phyloP scores from a whole-genome alignment of 2,888 invertebrate species.

The Enoplolaimus lenunculus region DNA sequence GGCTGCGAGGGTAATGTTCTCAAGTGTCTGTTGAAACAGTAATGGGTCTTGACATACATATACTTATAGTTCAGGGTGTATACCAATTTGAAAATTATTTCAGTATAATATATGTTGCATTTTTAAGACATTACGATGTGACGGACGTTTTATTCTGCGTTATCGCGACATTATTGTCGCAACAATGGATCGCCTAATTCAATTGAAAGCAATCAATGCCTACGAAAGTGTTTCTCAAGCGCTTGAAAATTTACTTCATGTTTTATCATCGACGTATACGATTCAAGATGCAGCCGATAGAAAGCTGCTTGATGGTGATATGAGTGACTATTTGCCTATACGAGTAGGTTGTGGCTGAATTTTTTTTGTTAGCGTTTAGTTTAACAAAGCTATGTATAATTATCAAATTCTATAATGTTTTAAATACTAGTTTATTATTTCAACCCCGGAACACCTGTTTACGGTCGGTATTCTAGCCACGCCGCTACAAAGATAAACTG shows the following conservation, averaged over 20 bases:
- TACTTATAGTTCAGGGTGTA: too few relatives aligned
- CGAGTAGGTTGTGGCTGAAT: conserved; percentile 46
- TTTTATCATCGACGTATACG: conserved; percentile 52
- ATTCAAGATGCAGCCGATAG: conserved; percentile 53
- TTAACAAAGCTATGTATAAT: too few relatives aligned
- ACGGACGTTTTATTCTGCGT: conserved; percentile 52
- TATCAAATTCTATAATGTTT: too few relatives aligned
- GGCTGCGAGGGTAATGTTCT: too few relatives aligned
- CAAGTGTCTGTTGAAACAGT: too few relatives aligned
- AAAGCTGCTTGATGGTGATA: conserved; percentile 52
- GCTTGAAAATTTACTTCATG: conserved; percentile 50
- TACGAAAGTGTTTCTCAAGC: conserved; percentile 52
- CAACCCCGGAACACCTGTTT: too few relatives aligned
- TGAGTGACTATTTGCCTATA: conserved; percentile 57
- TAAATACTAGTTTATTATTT: too few relatives aligned
- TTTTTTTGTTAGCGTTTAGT: not conserved
- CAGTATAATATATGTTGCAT: too few relatives aligned
- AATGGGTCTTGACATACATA: too few relatives aligned
- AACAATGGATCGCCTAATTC: conserved; percentile 57
- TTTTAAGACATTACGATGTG: conserved; percentile 54
- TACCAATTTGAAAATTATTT: too few relatives aligned
- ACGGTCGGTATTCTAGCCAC: too few relatives aligned
- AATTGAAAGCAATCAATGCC: conserved; percentile 56
- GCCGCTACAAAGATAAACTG: too few relatives aligned
- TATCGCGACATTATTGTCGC: conserved; percentile 54